Conservation (phyloP, 2,113 vertebrate genomes). For the Puffinus mauretanicus region DNA sequence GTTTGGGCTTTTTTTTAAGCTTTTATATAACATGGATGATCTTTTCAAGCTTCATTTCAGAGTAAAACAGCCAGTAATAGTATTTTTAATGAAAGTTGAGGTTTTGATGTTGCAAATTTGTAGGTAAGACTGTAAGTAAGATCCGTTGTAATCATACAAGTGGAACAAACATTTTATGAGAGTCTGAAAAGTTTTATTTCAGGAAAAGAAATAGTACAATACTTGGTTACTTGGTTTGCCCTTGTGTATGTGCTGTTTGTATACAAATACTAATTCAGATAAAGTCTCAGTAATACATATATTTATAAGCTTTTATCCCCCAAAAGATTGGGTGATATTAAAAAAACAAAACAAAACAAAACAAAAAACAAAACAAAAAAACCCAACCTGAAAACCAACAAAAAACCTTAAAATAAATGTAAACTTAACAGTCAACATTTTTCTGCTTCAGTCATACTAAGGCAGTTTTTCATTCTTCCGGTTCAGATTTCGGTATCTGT, state of each 20-base stretch:
- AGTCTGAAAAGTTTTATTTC: background rate
- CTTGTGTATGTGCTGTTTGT: background rate
- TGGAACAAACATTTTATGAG: background rate
- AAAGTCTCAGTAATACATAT: background rate
- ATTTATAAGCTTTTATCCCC: background rate
- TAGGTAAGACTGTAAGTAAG: background rate
- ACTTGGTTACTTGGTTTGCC: background rate
- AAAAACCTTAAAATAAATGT: background rate
- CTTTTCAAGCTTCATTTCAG: background rate
- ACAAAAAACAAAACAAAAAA: no score
- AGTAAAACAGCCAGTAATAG: background rate
- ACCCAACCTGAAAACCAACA: background rate
- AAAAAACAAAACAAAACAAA: no score
- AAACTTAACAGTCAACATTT: background rate
- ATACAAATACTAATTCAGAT: background rate
- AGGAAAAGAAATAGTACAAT: background rate
- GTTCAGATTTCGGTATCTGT: background rate
- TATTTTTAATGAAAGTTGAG: background rate
- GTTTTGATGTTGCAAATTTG: background rate
- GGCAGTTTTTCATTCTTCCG: background rate
- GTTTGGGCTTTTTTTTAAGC: background rate
- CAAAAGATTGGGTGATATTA: background rate
- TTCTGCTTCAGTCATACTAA: background rate
- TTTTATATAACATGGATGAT: background rate
- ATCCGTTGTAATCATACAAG: background rate